Evolutionary conservation across 1,140 invertebrate species (phyloP), one percentile per base, ranked within the genome.

Genomic region (Dreissena polymorpha): DNA sequence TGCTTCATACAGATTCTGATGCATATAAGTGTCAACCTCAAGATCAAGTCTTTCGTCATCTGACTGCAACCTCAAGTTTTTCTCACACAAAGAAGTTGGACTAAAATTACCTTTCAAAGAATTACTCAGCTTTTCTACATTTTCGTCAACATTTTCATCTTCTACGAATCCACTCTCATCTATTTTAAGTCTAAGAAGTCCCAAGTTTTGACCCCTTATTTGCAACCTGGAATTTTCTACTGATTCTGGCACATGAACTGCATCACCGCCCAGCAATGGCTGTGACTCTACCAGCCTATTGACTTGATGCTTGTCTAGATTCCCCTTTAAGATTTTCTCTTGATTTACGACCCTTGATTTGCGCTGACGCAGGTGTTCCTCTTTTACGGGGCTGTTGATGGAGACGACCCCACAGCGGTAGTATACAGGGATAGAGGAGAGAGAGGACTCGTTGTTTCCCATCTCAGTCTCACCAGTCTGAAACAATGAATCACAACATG

Each of bases 101-200:
- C 77, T 79, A 51, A 79, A 79, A 55, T 79, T 79, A 14, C 77
- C 77, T 21, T 79, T 79, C 39, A 79, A 63, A 12, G 77, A 79
- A 29, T 79, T 79, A 63, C 77, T 79, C 39, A 79, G 21, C 55
- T 63, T 79, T 18, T 79, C 68, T n/a, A 21, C 50, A 29, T 63
- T 63, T 16, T 14, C 25, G 23, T 79, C 77, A 14, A 55, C 21
- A 16, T 53, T 53, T 29, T 79, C 77, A 14, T 71, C 77, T 53
- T 79, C 77, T 2, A 79, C 65, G 60, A 70, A 79, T 8, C 77
- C 77, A 71, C 77, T 79, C 27, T 79, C 77, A 63, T 79, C 77
- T 18, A 79, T 79, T 60, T 79, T 65, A 49, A 79, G 69, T 63
- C 77, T 79, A 25, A 79, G 68, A 16, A 70, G 51, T 8, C 27